Evolutionary conservation across 2,113 vertebrate species (phyloP).

Genomic region (Crotalus tigris): DNA sequence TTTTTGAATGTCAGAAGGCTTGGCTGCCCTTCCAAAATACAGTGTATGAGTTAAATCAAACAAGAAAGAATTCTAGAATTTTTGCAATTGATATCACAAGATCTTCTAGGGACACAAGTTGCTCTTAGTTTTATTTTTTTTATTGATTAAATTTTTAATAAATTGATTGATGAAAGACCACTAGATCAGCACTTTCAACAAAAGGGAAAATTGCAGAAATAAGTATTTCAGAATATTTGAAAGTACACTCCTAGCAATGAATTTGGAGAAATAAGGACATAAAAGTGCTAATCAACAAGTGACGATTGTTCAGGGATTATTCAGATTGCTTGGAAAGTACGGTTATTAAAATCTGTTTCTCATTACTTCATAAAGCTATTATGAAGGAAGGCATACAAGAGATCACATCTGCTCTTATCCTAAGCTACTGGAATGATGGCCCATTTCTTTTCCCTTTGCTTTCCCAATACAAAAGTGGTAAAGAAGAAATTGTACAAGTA

Average conservation of each 20-base stretch:
- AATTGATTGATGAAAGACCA: neutral
- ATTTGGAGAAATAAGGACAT: constrained; percentile 35
- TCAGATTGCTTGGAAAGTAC: constrained; percentile 36
- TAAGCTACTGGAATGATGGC: constrained; percentile 53
- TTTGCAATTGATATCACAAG: neutral
- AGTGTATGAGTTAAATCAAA: neutral
- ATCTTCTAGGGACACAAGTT: neutral
- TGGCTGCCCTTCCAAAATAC: neutral
- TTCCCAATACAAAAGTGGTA: constrained; percentile 53
- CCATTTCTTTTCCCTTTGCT: constrained; percentile 9
- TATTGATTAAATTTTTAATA: neutral
- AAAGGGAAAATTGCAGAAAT: neutral
- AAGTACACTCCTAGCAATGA: constrained; percentile 29
- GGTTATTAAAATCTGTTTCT: constrained; percentile 44
- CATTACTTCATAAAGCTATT: constrained; percentile 57
- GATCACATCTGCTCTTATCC: constrained; percentile 57
- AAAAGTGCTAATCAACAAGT: constrained; percentile 50
- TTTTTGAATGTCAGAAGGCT: neutral
- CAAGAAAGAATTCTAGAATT: neutral
- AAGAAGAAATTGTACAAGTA: constrained; percentile 63
- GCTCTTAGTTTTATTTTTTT: neutral
- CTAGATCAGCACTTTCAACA: constrained; percentile 25
- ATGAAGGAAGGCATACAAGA: constrained; percentile 33
- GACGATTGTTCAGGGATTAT: constrained; percentile 9
- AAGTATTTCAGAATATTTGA: constrained; percentile 14